phyloP scores from a whole-genome alignment of 2,888 invertebrate genomes.

The Zaprionus obscuricornis region DNA sequence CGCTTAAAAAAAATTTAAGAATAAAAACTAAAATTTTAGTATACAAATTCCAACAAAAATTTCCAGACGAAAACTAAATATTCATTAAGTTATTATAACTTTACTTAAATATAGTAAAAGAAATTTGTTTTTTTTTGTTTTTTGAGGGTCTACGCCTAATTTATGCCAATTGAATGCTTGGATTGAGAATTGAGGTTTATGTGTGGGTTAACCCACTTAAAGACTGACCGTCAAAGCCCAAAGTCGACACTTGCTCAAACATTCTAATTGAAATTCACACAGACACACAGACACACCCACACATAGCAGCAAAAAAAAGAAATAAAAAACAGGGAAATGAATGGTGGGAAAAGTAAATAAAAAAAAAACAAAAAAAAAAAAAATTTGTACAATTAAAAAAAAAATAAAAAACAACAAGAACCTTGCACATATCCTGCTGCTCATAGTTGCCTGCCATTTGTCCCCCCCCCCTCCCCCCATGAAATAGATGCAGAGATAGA shows the following conservation, averaged over 20 bases:
- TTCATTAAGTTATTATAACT: too few species aligned
- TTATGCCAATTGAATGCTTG: conserved; percentile 55
- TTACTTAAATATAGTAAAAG: too few species aligned
- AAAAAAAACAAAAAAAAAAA: conserved; percentile 20
- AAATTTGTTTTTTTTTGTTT: too few species aligned
- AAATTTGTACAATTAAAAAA: conserved; percentile 1
- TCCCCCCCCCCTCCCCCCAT: neutral
- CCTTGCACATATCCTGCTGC: conserved; percentile 51
- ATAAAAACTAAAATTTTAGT: too few species aligned
- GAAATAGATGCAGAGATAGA: conserved; percentile 10
- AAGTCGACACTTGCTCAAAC: conserved; percentile 41
- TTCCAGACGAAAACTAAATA: too few species aligned
- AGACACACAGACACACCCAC: conserved; percentile 10
- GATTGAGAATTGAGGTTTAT: conserved; percentile 15
- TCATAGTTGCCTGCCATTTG: conserved; percentile 8
- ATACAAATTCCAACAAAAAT: too few species aligned
- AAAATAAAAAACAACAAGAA: conserved; percentile 19
- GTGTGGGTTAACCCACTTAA: conserved; percentile 60
- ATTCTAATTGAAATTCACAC: conserved; percentile 53
- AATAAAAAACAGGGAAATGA: conserved; percentile 7
- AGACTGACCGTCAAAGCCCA: conserved; percentile 45
- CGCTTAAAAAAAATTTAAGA: too few species aligned
- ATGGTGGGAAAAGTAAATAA: conserved; percentile 44
- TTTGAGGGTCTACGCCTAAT: conserved; percentile 34
- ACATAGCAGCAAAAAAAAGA: neutral